Conservation (phyloP, 2,888 invertebrate genomes). For the Troglohyphantes excavatus region DNA sequence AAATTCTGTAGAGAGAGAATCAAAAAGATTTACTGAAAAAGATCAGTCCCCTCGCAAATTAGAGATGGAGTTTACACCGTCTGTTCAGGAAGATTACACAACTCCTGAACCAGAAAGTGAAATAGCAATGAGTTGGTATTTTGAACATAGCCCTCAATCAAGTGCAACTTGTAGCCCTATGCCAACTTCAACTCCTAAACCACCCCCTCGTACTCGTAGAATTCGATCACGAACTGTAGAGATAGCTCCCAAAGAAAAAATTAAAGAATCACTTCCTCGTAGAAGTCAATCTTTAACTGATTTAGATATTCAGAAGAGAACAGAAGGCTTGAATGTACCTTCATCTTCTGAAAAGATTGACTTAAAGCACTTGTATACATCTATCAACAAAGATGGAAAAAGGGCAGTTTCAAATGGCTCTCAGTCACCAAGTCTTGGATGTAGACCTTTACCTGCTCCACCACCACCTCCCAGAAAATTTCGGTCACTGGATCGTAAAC, state of each 20-base stretch:
- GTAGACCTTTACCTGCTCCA: constrained; percentile 76
- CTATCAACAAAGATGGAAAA: constrained; percentile 69
- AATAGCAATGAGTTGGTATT: background rate
- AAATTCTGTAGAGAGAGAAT: background rate
- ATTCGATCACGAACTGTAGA: constrained; percentile 77
- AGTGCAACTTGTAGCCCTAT: background rate
- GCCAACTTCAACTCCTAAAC: constrained; percentile 32
- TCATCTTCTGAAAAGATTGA: constrained; percentile 12
- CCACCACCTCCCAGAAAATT: constrained; percentile 77
- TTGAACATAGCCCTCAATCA: background rate
- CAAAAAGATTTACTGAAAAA: background rate
- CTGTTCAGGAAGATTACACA: background rate
- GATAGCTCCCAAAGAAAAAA: constrained; percentile 47
- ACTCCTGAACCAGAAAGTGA: background rate
- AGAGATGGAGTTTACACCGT: background rate
- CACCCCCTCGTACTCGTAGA: constrained; percentile 67
- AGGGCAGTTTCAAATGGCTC: constrained; percentile 14
- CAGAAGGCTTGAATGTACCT: constrained; percentile 64
- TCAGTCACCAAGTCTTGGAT: constrained; percentile 33
- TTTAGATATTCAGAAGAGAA: constrained; percentile 72
- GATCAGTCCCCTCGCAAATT: background rate
- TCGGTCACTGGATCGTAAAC: constrained; percentile 53
- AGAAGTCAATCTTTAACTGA: constrained; percentile 79
- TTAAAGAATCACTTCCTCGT: constrained; percentile 48
- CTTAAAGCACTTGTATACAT: constrained; percentile 71